phyloP scores from a whole-genome alignment of 2,797 vertebrate genomes.

The Pachyuromys duprasi region DNA sequence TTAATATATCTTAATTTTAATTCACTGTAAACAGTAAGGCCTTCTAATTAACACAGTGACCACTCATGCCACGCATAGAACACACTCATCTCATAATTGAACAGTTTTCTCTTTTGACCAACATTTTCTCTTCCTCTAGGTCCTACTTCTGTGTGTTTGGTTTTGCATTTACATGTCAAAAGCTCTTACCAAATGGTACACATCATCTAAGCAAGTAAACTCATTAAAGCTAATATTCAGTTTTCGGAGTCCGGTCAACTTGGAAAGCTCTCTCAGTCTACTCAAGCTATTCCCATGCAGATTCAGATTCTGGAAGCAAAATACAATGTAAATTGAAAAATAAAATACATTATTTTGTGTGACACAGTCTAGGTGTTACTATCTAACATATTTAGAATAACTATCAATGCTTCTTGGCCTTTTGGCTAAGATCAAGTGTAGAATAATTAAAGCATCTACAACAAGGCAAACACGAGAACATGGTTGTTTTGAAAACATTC shows the following conservation, averaged over 20 bases:
- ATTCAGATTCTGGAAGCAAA: constrained; percentile 89
- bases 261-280: constrained; percentile 90
- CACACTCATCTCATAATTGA: not conserved
- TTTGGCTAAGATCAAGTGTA: not conserved
- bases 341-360: not conserved
- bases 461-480: not conserved
- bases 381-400: constrained; percentile 20
- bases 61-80: too few relatives aligned
- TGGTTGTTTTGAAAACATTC: constrained; percentile 40
- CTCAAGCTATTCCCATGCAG: constrained; percentile 92
- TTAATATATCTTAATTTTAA: constrained; percentile 20
- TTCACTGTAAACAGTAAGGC: not conserved
- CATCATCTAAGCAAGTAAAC: constrained; percentile 90
- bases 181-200: constrained; percentile 91
- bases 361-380: not conserved
- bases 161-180: not conserved
- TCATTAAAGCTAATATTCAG: constrained; percentile 92
- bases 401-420: not conserved
- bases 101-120: not conserved
- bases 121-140: not conserved
- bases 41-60: not conserved
- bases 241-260: constrained; percentile 87
- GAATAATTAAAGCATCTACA: not conserved
- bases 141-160: not conserved
- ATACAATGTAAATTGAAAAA: constrained; percentile 42